Conservation (phyloP, 2,113 vertebrate species). For the Pyrgilauda ruficollis region DNA sequence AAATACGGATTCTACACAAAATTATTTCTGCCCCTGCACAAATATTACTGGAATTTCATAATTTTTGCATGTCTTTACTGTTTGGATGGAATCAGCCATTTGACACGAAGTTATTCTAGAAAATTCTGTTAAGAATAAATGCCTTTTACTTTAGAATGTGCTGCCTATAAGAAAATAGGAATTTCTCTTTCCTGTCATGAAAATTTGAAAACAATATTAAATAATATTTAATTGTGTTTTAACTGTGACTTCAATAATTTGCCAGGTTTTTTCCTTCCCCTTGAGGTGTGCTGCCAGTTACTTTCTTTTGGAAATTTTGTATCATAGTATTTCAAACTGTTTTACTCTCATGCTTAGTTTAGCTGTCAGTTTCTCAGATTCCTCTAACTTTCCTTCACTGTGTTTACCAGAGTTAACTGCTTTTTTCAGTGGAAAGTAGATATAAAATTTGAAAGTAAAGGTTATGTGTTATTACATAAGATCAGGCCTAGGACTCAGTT, state of each 20-base stretch:
- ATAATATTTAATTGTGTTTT: not conserved
- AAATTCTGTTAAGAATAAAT: not conserved
- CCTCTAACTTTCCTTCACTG: not conserved
- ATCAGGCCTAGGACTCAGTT: not conserved
- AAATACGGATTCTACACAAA: not conserved
- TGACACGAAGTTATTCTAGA: not conserved
- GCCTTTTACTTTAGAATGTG: not conserved
- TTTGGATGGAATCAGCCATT: not conserved
- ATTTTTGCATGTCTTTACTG: not conserved
- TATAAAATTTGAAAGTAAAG: not conserved
- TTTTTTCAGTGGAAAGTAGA: not conserved
- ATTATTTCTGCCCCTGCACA: not conserved
- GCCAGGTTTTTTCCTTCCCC: not conserved
- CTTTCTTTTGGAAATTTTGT: not conserved
- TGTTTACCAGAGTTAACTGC: not conserved
- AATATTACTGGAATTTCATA: not conserved
- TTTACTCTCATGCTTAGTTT: not conserved
- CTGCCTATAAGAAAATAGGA: not conserved
- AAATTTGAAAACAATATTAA: not conserved
- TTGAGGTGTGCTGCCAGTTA: not conserved
- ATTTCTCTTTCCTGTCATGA: not conserved
- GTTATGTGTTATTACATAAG: fast-evolving
- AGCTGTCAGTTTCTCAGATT: not conserved
- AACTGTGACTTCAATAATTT: not conserved
- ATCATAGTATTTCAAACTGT: not conserved